Evolutionary conservation across 2,797 vertebrate genomes (phyloP).

Genomic region (Microctenopoma stevenorrisi): DNA sequence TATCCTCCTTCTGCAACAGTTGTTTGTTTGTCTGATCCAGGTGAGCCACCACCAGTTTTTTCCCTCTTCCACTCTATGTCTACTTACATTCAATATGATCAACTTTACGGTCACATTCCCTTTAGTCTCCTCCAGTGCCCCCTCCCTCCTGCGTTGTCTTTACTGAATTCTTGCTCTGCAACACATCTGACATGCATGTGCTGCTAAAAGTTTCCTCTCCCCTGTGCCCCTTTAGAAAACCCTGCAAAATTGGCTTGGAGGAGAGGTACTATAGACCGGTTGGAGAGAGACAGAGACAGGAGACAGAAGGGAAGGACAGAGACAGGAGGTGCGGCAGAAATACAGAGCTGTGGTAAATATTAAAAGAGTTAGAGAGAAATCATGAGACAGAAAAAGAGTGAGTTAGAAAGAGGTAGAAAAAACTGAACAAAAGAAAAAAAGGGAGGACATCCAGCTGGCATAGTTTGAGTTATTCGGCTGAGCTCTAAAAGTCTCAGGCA

Average conservation of each 20-base stretch:
- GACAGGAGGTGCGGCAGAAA: conserved; percentile 32
- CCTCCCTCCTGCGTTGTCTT: conserved; percentile 43
- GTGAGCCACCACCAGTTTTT: conserved; percentile 31
- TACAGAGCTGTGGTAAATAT: conserved; percentile 37
- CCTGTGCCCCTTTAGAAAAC: conserved; percentile 73
- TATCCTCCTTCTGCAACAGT: not conserved
- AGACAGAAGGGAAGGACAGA: conserved; percentile 37
- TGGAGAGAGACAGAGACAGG: conserved; percentile 26
- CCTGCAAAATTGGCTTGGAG: conserved; percentile 61
- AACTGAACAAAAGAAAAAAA: conserved; percentile 64
- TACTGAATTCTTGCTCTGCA: conserved; percentile 58
- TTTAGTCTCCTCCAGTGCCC: conserved; percentile 26
- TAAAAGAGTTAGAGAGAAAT: conserved; percentile 38
- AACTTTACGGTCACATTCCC: conserved; percentile 20
- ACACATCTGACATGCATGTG: conserved; percentile 83
- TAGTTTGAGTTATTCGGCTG: conserved; percentile 78
- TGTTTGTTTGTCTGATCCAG: conserved; percentile 15
- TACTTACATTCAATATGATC: conserved; percentile 37
- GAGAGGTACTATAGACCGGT: conserved; percentile 63
- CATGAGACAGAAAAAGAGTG: conserved; percentile 35
- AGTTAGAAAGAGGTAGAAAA: conserved; percentile 52
- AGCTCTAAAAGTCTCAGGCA: conserved; percentile 74
- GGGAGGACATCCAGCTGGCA: conserved; percentile 80
- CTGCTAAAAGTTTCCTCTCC: conserved; percentile 85
- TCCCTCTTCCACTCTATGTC: conserved; percentile 64